phyloP scores from a whole-genome alignment of 2,888 invertebrate species.

The Cordilura impudica region DNA sequence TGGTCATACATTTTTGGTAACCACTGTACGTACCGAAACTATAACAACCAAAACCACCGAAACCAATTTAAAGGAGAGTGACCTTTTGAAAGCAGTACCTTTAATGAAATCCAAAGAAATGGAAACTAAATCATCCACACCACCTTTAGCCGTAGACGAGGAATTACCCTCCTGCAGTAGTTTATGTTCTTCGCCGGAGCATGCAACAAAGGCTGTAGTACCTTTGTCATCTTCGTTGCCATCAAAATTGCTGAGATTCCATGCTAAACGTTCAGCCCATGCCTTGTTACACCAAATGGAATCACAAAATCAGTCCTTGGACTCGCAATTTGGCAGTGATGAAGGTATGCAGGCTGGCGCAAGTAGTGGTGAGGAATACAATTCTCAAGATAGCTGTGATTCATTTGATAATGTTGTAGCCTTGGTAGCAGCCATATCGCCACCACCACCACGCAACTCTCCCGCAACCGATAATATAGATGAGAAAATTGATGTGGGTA shows the following conservation, averaged over 20 bases:
- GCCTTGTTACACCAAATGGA: constrained; percentile 70
- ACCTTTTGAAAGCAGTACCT: constrained; percentile 68
- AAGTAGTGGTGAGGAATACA: constrained; percentile 52
- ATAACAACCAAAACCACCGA: constrained; percentile 25
- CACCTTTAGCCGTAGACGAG: not conserved
- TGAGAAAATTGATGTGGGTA: constrained; percentile 71
- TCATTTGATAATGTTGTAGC: constrained; percentile 59
- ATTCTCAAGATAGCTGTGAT: constrained; percentile 55
- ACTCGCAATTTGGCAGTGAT: constrained; percentile 72
- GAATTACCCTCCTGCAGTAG: constrained; percentile 67
- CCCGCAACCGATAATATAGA: constrained; percentile 67
- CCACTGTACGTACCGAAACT: constrained; percentile 66
- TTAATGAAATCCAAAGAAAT: constrained; percentile 60
- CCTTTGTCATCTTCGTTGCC: constrained; percentile 75
- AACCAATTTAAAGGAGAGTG: not conserved
- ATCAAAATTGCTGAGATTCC: constrained; percentile 73
- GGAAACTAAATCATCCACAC: too few species aligned
- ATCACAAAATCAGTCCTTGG: constrained; percentile 66
- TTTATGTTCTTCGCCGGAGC: constrained; percentile 41
- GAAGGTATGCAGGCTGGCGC: constrained; percentile 63
- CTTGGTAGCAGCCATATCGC: constrained; percentile 67
- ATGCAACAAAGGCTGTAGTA: constrained; percentile 69
- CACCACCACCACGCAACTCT: constrained; percentile 62
- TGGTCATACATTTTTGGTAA: constrained; percentile 72
- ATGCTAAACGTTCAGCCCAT: constrained; percentile 72